A percentile compares a stretch with the other conserved stretches of the same genome.
These are phyloP conservation scores for Melanargia galathea DNA, from an alignment of 2,888 invertebrate species.

Conservation along the genomic window DNA sequence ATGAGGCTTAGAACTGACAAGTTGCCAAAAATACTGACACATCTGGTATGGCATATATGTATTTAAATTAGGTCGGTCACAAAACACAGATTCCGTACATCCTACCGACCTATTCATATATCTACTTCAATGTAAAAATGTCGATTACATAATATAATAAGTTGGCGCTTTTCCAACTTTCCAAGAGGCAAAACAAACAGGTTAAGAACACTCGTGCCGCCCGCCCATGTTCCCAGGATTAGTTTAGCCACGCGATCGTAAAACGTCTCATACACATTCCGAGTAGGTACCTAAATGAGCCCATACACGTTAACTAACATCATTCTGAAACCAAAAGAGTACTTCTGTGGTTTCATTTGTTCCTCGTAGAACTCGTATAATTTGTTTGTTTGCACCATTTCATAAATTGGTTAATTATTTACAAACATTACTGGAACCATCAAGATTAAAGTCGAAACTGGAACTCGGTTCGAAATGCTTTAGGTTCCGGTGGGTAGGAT, in stretches of 20 bases:
- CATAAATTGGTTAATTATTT: too few species aligned
- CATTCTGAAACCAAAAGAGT: not conserved
- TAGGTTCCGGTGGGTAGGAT: too few species aligned
- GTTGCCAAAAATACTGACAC: not conserved
- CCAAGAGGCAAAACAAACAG: conserved; percentile 11
- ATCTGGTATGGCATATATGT: not conserved
- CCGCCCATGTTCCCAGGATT: conserved; percentile 20
- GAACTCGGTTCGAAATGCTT: too few species aligned
- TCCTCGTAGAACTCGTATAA: too few species aligned
- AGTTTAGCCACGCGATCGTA: conserved; percentile 22
- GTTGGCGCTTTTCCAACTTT: conserved; percentile 5
- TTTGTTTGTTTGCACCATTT: too few species aligned
- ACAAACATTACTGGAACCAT: too few species aligned
- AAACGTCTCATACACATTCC: conserved; percentile 10
- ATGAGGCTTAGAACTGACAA: too few species aligned
- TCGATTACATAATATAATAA: conserved; percentile 1
- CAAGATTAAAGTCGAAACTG: too few species aligned
- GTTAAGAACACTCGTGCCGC: conserved; percentile 23
- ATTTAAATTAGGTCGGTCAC: not conserved
- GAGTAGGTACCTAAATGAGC: conserved; percentile 17
- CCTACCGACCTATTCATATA: not conserved
- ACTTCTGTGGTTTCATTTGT: not conserved
- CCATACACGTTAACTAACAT: not conserved
- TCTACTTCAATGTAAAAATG: too few species aligned
- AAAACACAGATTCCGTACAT: not conserved